These are phyloP conservation scores for Chlorops oryzae DNA, from an alignment of 1,140 invertebrate species.

Conservation along the genomic window DNA sequence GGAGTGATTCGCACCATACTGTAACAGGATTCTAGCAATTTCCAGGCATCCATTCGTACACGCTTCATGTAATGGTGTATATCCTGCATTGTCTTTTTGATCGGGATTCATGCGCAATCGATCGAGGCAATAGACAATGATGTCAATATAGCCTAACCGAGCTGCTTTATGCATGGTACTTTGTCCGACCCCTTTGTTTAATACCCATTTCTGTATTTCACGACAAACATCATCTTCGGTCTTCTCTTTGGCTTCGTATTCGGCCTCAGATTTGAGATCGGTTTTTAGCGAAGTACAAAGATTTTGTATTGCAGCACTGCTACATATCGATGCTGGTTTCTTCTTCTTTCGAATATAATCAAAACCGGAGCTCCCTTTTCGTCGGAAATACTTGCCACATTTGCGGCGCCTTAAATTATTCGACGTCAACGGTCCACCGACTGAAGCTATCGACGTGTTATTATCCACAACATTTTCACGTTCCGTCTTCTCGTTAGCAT, in stretches of 20 bases:
- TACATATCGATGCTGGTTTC: constrained; percentile 51
- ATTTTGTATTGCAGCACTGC: constrained; percentile 18
- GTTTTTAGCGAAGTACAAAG: constrained; percentile 51
- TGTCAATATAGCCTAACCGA: constrained; percentile 82
- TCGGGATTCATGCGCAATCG: constrained; percentile 75
- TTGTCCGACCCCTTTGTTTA: constrained; percentile 90
- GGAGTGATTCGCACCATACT: constrained; percentile 83
- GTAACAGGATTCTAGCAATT: constrained; percentile 75
- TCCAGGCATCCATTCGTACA: constrained; percentile 79
- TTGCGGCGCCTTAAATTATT: constrained; percentile 28
- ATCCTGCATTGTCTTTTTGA: constrained; percentile 88
- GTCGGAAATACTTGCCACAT: constrained; percentile 51
- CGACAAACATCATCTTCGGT: constrained; percentile 65
- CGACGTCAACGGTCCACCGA: too few relatives aligned
- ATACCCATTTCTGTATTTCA: constrained; percentile 84
- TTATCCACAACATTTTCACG: constrained; percentile 31
- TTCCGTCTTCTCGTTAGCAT: constrained; percentile 12
- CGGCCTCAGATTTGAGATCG: constrained; percentile 55
- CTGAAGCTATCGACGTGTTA: too few relatives aligned
- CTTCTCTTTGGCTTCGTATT: constrained; percentile 34
- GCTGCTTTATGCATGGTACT: constrained; percentile 85
- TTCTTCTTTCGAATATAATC: constrained; percentile 87
- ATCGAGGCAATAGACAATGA: constrained; percentile 82
- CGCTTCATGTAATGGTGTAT: constrained; percentile 88
- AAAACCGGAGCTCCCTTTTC: constrained; percentile 69